phyloP scores from a whole-genome alignment of 2,888 invertebrate species.

The Enoplolaimus lenunculus region DNA sequence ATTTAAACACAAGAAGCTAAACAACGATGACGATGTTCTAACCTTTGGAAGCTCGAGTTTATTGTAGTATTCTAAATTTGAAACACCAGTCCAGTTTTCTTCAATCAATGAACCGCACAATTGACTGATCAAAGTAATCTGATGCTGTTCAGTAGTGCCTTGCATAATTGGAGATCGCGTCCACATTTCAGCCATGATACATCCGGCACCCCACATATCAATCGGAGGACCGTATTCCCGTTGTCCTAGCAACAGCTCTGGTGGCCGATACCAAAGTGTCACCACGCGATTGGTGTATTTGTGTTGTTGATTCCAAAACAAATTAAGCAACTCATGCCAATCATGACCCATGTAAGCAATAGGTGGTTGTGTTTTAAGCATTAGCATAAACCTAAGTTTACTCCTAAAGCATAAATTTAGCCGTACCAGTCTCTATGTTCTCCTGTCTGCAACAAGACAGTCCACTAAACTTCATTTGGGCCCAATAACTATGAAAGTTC shows the following conservation, averaged over 20 bases:
- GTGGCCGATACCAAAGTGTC: constrained; percentile 75
- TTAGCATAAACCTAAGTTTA: too few species aligned
- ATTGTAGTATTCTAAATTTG: constrained; percentile 67
- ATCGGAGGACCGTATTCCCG: constrained; percentile 91
- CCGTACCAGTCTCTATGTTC: too few species aligned
- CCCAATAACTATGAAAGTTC: too few species aligned
- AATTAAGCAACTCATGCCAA: too few species aligned
- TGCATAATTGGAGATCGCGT: constrained; percentile 56
- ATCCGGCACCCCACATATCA: constrained; percentile 80
- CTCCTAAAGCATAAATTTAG: too few species aligned
- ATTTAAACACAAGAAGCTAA: too few species aligned
- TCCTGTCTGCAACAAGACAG: too few species aligned
- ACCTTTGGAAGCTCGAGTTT: constrained; percentile 73
- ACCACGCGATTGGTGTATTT: constrained; percentile 90
- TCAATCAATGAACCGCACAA: constrained; percentile 88
- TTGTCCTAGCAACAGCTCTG: constrained; percentile 56
- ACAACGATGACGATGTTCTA: too few species aligned
- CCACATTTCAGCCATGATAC: constrained; percentile 99
- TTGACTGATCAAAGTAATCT: constrained; percentile 80
- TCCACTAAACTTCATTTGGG: too few species aligned
- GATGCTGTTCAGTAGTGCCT: constrained; percentile 90
- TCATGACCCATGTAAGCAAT: too few species aligned
- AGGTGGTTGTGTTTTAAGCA: too few species aligned
- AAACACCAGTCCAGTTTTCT: constrained; percentile 83
- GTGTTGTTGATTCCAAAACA: constrained; percentile 51